phyloP scores from a whole-genome alignment of 2,888 invertebrate genomes.

The Anoncus sp. region DNA sequence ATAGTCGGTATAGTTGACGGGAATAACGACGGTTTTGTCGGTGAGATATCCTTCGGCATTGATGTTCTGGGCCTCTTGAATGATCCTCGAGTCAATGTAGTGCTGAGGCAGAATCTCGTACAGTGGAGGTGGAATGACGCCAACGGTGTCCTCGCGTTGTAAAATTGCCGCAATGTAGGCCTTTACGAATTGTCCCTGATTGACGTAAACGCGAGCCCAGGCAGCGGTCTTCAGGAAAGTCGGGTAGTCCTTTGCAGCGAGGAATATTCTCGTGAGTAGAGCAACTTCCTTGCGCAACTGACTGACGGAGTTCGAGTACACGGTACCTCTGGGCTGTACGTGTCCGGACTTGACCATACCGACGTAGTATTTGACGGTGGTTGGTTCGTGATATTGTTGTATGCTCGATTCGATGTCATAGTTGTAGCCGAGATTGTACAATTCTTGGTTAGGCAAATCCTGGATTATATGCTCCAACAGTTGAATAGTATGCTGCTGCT shows the following conservation, averaged over 20 bases:
- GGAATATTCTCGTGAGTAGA: constrained; percentile 88
- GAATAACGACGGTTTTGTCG: constrained; percentile 85
- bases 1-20: constrained; percentile 86
- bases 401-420: constrained; percentile 86
- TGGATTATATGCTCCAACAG: constrained; percentile 88
- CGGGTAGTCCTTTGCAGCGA: constrained; percentile 89
- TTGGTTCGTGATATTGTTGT: constrained; percentile 84
- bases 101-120: constrained; percentile 90
- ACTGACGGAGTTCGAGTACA: constrained; percentile 87
- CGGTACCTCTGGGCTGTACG: constrained; percentile 85
- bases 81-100: constrained; percentile 88
- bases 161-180: constrained; percentile 87
- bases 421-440: constrained; percentile 85
- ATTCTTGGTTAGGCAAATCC: constrained; percentile 85
- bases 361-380: constrained; percentile 84
- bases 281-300: constrained; percentile 87
- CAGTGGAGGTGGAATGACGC: constrained; percentile 88
- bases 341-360: constrained; percentile 85
- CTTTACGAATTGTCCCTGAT: constrained; percentile 88
- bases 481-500: constrained; percentile 85
- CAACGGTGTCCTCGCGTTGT: constrained; percentile 87
- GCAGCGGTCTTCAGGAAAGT: constrained; percentile 89
- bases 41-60: constrained; percentile 65
- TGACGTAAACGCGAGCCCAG: constrained; percentile 88
- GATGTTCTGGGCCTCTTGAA: constrained; percentile 86